A percentile compares a stretch with the other conserved stretches of the same genome.
Evolutionary conservation across 1,140 invertebrate genomes (phyloP).

Genomic region (Chrysomallon squamiferum): DNA sequence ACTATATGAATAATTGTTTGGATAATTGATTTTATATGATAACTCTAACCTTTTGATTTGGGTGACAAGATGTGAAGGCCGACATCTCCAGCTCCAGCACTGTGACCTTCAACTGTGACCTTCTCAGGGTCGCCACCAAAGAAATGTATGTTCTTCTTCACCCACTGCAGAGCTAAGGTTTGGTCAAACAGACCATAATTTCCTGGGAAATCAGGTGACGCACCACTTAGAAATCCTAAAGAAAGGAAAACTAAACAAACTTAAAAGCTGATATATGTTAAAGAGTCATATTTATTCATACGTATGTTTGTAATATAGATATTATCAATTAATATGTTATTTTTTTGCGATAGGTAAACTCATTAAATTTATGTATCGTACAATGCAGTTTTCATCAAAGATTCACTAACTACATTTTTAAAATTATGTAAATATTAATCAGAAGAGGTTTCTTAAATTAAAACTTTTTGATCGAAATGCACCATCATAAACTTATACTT

Average conservation of each 20-base stretch:
- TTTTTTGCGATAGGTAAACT: background rate
- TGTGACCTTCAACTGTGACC: slow-evolving; percentile 41
- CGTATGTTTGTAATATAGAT: background rate
- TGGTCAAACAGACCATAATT: slow-evolving; percentile 53
- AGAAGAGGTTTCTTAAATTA: too few relatives aligned
- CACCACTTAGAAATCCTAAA: slow-evolving; percentile 22
- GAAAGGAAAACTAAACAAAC: background rate
- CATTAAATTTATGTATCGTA: background rate
- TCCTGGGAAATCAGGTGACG: slow-evolving; percentile 19
- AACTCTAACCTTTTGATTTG: slow-evolving; percentile 27
- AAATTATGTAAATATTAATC: too few relatives aligned
- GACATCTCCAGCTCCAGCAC: slow-evolving; percentile 36
- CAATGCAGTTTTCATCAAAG: too few relatives aligned
- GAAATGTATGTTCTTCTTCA: slow-evolving; percentile 44
- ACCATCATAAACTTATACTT: too few relatives aligned
- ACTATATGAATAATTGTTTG: too few relatives aligned
- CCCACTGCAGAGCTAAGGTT: slow-evolving; percentile 41
- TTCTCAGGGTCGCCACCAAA: slow-evolving; percentile 45
- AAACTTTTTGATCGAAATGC: too few relatives aligned
- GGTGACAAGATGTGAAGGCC: slow-evolving; percentile 26
- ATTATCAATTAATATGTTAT: background rate
- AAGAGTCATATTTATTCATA: background rate
- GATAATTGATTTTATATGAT: too few relatives aligned
- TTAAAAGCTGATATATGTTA: background rate
- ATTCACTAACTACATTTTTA: too few relatives aligned